Percentiles rank a stretch among this genome's conserved stretches.
Evolutionary conservation across 2,113 vertebrate species (phyloP).

Genomic region (Fukomys damarensis): DNA sequence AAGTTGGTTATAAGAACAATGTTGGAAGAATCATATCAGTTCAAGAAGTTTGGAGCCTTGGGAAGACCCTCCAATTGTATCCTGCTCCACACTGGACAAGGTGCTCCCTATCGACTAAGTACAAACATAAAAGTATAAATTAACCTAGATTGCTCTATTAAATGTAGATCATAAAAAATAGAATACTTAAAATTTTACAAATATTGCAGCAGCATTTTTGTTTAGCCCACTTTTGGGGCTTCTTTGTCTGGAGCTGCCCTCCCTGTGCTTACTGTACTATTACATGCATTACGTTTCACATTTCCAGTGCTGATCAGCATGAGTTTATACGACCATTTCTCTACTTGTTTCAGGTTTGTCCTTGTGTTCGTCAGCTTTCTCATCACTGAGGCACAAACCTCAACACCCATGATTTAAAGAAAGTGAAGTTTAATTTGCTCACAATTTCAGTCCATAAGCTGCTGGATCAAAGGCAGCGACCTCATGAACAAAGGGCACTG

Average conservation of each 20-base stretch:
- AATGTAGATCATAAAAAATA: neutral
- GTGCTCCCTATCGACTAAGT: neutral
- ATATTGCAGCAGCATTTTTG: neutral
- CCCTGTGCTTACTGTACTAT: fast-evolving
- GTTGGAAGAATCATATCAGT: neutral
- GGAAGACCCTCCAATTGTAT: neutral
- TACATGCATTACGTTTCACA: neutral
- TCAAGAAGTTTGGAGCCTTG: neutral
- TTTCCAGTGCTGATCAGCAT: neutral
- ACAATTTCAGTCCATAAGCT: neutral
- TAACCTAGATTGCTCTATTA: neutral
- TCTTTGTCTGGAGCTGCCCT: too few relatives aligned
- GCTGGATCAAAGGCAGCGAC: neutral
- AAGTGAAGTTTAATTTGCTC: neutral
- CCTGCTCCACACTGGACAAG: neutral
- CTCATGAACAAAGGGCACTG: neutral
- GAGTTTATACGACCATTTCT: neutral
- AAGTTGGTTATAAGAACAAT: neutral
- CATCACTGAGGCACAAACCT: neutral
- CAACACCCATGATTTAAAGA: neutral
- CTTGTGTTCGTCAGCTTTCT: neutral
- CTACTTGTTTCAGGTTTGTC: neutral
- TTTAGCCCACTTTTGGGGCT: too few relatives aligned
- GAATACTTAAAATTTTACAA: neutral
- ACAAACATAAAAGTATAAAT: neutral